A percentile compares a stretch with the other conserved stretches of the same genome.
Evolutionary conservation across 2,797 vertebrate species (phyloP).

Genomic region (Cyclopterus lumpus): DNA sequence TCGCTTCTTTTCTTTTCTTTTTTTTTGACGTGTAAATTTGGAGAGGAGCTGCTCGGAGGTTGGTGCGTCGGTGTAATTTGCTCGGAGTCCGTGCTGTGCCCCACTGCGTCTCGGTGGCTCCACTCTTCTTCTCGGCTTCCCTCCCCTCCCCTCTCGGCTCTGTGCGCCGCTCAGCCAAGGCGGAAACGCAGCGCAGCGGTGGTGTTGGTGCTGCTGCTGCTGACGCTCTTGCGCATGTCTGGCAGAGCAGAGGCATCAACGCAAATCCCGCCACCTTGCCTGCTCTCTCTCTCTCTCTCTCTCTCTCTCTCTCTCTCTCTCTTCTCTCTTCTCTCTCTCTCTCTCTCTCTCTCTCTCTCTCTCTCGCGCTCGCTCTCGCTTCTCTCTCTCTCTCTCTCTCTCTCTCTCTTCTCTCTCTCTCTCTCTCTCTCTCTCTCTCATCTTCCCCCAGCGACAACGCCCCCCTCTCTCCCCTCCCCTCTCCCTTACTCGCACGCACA

Average conservation of each 20-base stretch:
- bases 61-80: conserved; percentile 65
- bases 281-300: conserved; percentile 14
- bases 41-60: conserved; percentile 36
- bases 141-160: conserved; percentile 53
- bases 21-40: conserved; percentile 14
- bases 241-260: conserved; percentile 65
- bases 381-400: conserved; percentile 2
- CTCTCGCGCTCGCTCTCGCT: too few species aligned
- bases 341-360: conserved; percentile 13
- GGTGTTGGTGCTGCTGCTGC: conserved; percentile 71
- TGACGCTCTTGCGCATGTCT: conserved; percentile 84
- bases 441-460: conserved; percentile 56
- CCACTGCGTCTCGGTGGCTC: conserved; percentile 78
- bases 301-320: background rate
- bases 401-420: conserved; percentile 17
- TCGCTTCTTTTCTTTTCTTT: conserved; percentile 9
- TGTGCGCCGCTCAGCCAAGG: conserved; percentile 77
- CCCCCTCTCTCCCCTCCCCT: conserved; percentile 11
- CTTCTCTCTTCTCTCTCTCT: background rate
- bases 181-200: conserved; percentile 79
- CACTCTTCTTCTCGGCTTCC: conserved; percentile 59
- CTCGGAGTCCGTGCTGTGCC: conserved; percentile 73
- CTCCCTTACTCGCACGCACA: conserved; percentile 48
- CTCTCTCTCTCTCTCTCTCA: conserved; percentile 39
- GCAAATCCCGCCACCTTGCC: conserved; percentile 66